These are phyloP conservation scores for Lepidostoma basale DNA, from an alignment of 1,140 invertebrate species.

Conservation along the genomic window DNA sequence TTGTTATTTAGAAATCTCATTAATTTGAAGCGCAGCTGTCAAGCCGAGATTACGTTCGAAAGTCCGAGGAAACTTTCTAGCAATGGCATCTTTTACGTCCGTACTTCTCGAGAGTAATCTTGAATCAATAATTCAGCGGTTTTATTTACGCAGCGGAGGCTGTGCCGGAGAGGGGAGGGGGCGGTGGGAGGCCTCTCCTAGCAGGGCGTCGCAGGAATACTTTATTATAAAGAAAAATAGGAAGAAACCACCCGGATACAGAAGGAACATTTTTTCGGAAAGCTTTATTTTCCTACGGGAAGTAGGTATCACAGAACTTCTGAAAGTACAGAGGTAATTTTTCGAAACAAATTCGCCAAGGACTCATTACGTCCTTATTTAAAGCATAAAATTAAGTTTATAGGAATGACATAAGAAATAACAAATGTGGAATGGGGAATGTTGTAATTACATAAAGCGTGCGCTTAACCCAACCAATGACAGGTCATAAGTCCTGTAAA, in stretches of 20 bases:
- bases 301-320: too few species aligned
- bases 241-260: neutral
- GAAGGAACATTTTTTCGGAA: neutral
- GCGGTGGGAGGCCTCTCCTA: neutral
- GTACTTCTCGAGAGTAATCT: conserved; percentile 36
- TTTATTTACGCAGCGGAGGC: conserved; percentile 40
- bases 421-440: too few species aligned
- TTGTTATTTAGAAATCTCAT: conserved; percentile 22
- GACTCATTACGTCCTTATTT: too few species aligned
- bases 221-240: neutral
- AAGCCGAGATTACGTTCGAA: conserved; percentile 6
- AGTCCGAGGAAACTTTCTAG: conserved; percentile 8
- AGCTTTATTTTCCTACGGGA: neutral
- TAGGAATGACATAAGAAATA: too few species aligned
- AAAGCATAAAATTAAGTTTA: too few species aligned
- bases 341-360: too few species aligned
- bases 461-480: too few species aligned
- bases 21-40: conserved; percentile 37
- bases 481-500: too few species aligned
- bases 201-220: conserved; percentile 7
- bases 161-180: neutral
- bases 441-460: too few species aligned
- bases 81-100: conserved; percentile 27
- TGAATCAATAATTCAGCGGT: conserved; percentile 47
- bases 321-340: too few species aligned